Evolutionary conservation across 2,113 vertebrate species (phyloP).

Genomic region (Burhinus oedicnemus): DNA sequence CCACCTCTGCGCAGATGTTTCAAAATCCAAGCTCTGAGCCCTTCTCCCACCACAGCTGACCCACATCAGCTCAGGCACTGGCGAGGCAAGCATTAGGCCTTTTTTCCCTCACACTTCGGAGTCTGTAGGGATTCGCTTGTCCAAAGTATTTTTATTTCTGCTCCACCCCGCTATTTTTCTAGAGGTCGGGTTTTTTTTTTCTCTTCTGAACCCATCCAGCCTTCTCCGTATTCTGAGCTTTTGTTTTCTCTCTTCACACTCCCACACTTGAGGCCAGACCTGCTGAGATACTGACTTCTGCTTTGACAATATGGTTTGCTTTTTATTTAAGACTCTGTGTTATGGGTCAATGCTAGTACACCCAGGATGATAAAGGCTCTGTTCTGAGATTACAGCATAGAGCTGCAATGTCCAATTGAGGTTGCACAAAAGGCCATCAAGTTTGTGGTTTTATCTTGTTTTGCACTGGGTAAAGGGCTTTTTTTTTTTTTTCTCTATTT

Average conservation of each 20-base stretch:
- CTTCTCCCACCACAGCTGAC: background rate
- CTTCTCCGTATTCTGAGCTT: slow-evolving; percentile 11
- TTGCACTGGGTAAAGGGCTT: slow-evolving; percentile 44
- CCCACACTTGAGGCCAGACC: slow-evolving; percentile 31
- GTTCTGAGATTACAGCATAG: slow-evolving; percentile 55
- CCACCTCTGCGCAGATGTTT: background rate
- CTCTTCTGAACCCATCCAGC: background rate
- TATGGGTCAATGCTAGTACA: slow-evolving; percentile 59
- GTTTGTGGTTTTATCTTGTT: slow-evolving; percentile 77
- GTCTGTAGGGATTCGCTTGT: background rate
- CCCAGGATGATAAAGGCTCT: slow-evolving; percentile 58
- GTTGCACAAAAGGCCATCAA: slow-evolving; percentile 57
- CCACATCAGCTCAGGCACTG: background rate
- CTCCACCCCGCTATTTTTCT: slow-evolving; percentile 60
- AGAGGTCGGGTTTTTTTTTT: background rate
- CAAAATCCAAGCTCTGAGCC: background rate
- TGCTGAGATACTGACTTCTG: slow-evolving; percentile 58
- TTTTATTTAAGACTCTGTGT: slow-evolving; percentile 60
- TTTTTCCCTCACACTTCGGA: background rate
- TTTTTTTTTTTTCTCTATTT: slow-evolving; percentile 47
- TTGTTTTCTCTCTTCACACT: slow-evolving; percentile 45
- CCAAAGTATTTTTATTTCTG: slow-evolving; percentile 44
- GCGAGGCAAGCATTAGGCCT: background rate
- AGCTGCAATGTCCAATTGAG: slow-evolving; percentile 65
- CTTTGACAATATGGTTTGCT: slow-evolving; percentile 38